A percentile compares a stretch with the other conserved stretches of the same genome.
These are phyloP conservation scores for Halichoerus grypus DNA, from an alignment of 2,113 vertebrate species.

Conservation along the genomic window DNA sequence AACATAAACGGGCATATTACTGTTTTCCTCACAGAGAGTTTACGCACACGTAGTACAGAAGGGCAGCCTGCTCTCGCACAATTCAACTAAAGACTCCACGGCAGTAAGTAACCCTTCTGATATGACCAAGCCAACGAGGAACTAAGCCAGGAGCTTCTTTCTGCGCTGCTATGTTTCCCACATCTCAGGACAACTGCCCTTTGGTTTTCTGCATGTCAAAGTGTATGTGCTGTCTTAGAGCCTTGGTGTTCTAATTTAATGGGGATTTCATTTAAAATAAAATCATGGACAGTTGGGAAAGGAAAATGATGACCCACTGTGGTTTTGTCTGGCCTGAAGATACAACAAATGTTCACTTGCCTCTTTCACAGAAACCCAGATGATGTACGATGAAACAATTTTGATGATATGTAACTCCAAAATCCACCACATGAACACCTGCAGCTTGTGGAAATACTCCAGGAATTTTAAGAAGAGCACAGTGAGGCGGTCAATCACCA, in stretches of 20 bases:
- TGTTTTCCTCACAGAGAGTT: not conserved
- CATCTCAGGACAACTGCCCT: too few species aligned
- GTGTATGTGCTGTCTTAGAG: too few species aligned
- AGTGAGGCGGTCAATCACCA: constrained; percentile 97
- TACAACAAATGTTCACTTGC: constrained; percentile 84
- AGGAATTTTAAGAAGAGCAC: constrained; percentile 98
- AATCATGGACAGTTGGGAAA: not conserved
- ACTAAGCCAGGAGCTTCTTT: not conserved
- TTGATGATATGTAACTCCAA: constrained; percentile 99
- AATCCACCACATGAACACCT: constrained; percentile 98
- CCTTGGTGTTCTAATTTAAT: not conserved
- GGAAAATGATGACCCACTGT: not conserved
- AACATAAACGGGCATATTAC: not conserved
- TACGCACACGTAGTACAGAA: not conserved
- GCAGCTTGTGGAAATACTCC: constrained; percentile 97
- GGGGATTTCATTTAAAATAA: not conserved
- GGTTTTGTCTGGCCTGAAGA: not conserved
- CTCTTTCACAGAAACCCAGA: constrained; percentile 95
- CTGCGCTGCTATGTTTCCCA: not conserved
- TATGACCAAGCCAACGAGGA: not conserved
- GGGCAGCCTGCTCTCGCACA: not conserved
- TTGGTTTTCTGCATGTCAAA: not conserved
- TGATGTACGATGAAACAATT: constrained; percentile 96
- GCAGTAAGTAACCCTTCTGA: not conserved
- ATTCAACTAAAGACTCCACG: not conserved